A percentile compares a stretch with the other conserved stretches of the same genome.
Evolutionary conservation across 2,113 vertebrate species (phyloP).

Genomic region (Myiopsitta monachus): DNA sequence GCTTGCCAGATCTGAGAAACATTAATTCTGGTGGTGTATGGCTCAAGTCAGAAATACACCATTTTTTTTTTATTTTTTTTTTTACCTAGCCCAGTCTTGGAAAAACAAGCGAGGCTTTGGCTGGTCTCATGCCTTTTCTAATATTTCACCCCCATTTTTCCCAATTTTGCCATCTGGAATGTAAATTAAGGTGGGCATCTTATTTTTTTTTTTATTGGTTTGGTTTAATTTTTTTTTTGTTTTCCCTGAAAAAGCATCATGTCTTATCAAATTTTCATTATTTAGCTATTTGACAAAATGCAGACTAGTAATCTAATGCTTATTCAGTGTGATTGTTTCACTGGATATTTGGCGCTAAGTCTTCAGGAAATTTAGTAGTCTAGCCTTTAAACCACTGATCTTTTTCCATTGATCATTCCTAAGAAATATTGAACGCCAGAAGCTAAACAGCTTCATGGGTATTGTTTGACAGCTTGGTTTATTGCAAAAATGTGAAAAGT

Average conservation of each 20-base stretch:
- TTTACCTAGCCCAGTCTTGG: constrained; percentile 46
- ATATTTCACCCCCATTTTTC: constrained; percentile 60
- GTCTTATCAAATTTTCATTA: constrained; percentile 70
- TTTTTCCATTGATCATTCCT: constrained; percentile 11
- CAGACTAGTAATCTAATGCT: constrained; percentile 24
- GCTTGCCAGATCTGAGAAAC: constrained; percentile 45
- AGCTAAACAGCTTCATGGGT: not conserved
- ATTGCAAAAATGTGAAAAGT: not conserved
- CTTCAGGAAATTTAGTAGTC: constrained; percentile 47
- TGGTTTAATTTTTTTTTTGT: fast-evolving
- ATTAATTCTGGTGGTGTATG: constrained; percentile 59
- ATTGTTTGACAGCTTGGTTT: constrained; percentile 8
- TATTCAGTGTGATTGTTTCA: constrained; percentile 12
- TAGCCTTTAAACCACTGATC: constrained; percentile 17
- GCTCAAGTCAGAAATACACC: no score
- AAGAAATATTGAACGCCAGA: not conserved
- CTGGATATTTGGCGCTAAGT: not conserved
- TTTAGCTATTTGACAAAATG: constrained; percentile 45
- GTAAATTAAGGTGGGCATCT: constrained; percentile 44
- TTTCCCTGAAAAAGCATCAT: not conserved
- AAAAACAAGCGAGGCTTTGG: constrained; percentile 68
- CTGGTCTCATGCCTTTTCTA: constrained; percentile 40
- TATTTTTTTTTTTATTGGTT: not conserved
- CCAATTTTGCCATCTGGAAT: constrained; percentile 72
- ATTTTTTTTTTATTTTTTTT: constrained; percentile 6